These are phyloP conservation scores for Hyperoplus lanceolatus DNA, from an alignment of 2,797 vertebrate species.

Conservation along the genomic window DNA sequence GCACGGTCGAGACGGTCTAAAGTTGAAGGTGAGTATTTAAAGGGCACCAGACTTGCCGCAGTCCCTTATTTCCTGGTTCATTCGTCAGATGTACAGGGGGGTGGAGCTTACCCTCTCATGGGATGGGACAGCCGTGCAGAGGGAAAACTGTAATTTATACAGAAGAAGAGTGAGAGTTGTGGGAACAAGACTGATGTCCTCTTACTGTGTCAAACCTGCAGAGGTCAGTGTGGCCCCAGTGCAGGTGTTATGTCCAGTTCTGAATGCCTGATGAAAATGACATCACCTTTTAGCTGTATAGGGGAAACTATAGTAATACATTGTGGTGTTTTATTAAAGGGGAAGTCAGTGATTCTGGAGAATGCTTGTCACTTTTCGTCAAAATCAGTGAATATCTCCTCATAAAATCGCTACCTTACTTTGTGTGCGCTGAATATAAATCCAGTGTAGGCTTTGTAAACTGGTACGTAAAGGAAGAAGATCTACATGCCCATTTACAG, in stretches of 20 bases:
- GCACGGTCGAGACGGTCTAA: constrained; percentile 5
- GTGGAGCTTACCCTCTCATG: constrained; percentile 20
- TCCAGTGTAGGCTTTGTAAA: too few relatives aligned
- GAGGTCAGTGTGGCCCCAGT: constrained; percentile 58
- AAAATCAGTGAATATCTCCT: too few relatives aligned
- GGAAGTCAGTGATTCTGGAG: too few relatives aligned
- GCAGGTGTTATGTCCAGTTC: not conserved
- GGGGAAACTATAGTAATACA: too few relatives aligned
- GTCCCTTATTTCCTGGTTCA: constrained; percentile 68
- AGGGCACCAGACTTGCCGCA: constrained; percentile 69
- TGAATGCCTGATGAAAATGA: too few relatives aligned
- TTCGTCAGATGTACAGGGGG: constrained; percentile 61
- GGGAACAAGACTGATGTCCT: constrained; percentile 11
- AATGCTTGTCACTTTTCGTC: too few relatives aligned
- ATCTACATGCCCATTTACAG: too few relatives aligned
- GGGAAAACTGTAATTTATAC: constrained; percentile 29
- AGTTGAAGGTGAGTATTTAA: constrained; percentile 69
- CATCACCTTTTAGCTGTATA: too few relatives aligned
- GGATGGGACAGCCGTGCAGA: constrained; percentile 18
- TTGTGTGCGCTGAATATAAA: too few relatives aligned
- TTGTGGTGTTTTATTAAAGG: too few relatives aligned
- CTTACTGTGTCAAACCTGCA: constrained; percentile 42
- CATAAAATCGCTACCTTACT: too few relatives aligned
- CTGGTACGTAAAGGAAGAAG: too few relatives aligned
- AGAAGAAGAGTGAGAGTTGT: not conserved